Conservation (phyloP, 2,888 invertebrate genomes). For the Hecatera dysodea region DNA sequence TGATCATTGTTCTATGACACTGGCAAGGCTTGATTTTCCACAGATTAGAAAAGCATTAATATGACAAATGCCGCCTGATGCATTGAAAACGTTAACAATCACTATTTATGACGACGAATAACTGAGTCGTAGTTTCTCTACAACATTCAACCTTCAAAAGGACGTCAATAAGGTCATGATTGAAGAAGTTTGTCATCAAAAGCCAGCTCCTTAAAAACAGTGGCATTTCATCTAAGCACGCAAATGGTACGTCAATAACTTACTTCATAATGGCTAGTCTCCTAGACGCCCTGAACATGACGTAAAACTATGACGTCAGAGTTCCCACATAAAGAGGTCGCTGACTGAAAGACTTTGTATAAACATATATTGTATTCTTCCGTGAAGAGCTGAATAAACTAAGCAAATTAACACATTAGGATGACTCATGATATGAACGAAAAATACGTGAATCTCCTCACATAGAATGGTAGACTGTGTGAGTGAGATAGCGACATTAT, state of each 20-base stretch:
- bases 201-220: not conserved
- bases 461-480: not conserved
- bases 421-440: conserved; percentile 31
- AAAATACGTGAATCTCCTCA: conserved; percentile 8
- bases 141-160: not conserved
- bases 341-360: conserved; percentile 31
- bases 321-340: conserved; percentile 33
- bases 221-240: conserved; percentile 20
- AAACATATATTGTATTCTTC: conserved; percentile 30
- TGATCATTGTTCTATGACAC: not conserved
- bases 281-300: conserved; percentile 45
- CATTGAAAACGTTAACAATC: not conserved
- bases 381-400: conserved; percentile 30
- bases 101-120: not conserved
- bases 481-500: conserved; percentile 12
- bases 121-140: not conserved
- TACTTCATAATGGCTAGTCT: conserved; percentile 17
- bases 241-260: conserved; percentile 21
- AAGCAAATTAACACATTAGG: conserved; percentile 26
- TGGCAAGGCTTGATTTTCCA: not conserved
- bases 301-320: conserved; percentile 55
- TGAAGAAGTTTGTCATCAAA: not conserved
- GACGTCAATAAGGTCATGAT: not conserved
- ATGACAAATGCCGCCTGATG: not conserved
- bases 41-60: not conserved